Conservation (phyloP, 1,140 invertebrate species). For the Drosophila teissieri region DNA sequence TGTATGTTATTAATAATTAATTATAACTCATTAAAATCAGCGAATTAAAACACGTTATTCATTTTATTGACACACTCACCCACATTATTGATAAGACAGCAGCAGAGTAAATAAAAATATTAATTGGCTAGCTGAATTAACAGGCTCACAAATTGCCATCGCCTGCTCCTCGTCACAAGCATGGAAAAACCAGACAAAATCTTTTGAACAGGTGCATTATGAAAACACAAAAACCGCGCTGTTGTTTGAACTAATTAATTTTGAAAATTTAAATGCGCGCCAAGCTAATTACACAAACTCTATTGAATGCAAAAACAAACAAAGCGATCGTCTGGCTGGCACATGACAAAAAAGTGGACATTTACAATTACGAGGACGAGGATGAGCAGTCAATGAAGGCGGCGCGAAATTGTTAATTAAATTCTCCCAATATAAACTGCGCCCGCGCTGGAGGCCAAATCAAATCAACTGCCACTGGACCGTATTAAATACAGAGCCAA, state of each 20-base stretch:
- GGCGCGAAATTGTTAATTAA: slow-evolving; percentile 71
- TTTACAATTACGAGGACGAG: slow-evolving; percentile 51
- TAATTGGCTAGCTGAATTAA: slow-evolving; percentile 24
- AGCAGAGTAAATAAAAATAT: slow-evolving; percentile 32
- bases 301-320: slow-evolving; percentile 52
- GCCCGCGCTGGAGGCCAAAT: slow-evolving; percentile 39
- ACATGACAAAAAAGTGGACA: not conserved
- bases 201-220: slow-evolving; percentile 44
- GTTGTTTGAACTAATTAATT: slow-evolving; percentile 78
- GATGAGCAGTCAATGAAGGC: slow-evolving; percentile 57
- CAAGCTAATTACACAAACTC: slow-evolving; percentile 73
- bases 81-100: slow-evolving; percentile 13
- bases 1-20: no score
- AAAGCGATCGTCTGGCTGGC: not conserved
- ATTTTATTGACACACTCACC: not conserved
- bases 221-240: slow-evolving; percentile 66
- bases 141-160: slow-evolving; percentile 11
- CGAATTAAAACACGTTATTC: not conserved
- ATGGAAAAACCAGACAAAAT: slow-evolving; percentile 1
- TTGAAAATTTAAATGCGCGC: slow-evolving; percentile 66
- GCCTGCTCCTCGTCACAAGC: not conserved
- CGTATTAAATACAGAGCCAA: slow-evolving; percentile 37
- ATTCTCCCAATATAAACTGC: slow-evolving; percentile 50
- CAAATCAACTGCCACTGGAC: slow-evolving; percentile 40
- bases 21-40: not conserved